Conservation (phyloP, 2,113 vertebrate genomes). For the Amblyornis subalaris region DNA sequence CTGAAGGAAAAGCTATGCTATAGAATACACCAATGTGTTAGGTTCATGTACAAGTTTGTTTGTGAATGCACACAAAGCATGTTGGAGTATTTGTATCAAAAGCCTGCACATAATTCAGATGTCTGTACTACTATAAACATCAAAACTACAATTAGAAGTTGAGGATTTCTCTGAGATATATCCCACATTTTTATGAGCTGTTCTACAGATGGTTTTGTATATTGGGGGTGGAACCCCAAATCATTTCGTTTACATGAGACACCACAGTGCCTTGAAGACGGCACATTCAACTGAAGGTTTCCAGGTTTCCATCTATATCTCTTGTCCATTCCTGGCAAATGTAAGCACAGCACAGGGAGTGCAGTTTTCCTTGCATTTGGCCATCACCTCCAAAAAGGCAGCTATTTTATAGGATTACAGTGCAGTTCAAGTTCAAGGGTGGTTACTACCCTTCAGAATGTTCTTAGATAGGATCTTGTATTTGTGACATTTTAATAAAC, state of each 20-base stretch:
- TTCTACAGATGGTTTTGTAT: background rate
- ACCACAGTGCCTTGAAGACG: accelerated
- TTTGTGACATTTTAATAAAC: background rate
- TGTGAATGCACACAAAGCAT: background rate
- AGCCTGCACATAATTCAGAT: background rate
- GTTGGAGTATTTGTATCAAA: background rate
- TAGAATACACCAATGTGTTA: background rate
- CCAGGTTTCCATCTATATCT: background rate
- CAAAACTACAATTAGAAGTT: background rate
- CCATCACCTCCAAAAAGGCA: background rate
- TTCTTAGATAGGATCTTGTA: background rate
- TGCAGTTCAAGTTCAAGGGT: background rate
- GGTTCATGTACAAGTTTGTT: background rate
- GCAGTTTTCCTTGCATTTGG: background rate
- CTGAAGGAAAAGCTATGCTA: background rate
- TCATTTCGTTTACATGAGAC: background rate
- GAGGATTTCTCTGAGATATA: background rate
- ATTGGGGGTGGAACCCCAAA: background rate
- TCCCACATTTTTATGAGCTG: background rate
- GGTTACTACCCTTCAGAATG: background rate
- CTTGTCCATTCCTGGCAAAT: background rate
- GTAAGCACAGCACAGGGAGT: background rate
- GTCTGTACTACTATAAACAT: background rate
- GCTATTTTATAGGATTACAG: background rate
- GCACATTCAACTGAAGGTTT: background rate